These are phyloP conservation scores for Cettia cetti DNA, from an alignment of 2,113 vertebrate genomes.

Conservation along the genomic window DNA sequence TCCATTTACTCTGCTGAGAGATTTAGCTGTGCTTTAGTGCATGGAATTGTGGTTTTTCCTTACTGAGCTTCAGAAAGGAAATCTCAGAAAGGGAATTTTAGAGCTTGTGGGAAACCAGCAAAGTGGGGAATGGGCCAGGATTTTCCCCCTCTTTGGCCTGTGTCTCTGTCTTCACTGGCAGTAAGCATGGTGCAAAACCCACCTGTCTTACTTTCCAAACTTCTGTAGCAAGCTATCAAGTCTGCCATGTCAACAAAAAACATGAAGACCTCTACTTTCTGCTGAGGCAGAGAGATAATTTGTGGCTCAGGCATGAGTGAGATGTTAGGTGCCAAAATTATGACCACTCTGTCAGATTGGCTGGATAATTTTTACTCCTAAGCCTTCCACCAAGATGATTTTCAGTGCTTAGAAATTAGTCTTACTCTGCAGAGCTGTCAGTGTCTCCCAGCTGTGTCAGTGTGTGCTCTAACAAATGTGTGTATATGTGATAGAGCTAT, in stretches of 20 bases:
- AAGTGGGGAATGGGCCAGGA: neutral
- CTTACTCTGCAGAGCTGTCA: conserved; percentile 34
- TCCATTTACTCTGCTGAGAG: neutral
- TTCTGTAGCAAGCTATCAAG: neutral
- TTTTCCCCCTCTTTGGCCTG: neutral
- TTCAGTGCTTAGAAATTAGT: conserved; percentile 13
- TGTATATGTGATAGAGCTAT: neutral
- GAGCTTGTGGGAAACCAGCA: neutral
- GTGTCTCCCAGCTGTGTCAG: conserved; percentile 4
- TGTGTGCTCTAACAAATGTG: conserved; percentile 30
- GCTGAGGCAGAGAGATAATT: neutral
- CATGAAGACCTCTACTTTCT: neutral
- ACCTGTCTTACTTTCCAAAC: neutral
- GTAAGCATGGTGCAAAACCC: neutral
- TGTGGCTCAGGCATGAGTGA: neutral
- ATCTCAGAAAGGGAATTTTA: neutral
- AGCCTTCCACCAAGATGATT: conserved; percentile 6
- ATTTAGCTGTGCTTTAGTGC: neutral
- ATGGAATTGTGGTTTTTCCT: neutral
- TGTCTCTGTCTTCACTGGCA: neutral
- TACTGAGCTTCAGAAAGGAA: neutral
- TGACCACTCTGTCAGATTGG: conserved; percentile 9
- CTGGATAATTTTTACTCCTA: conserved; percentile 13
- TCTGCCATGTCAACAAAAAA: neutral
- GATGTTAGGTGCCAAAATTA: neutral